phyloP scores from a whole-genome alignment of 2,888 invertebrate genomes.

The Stratiomys singularior region DNA sequence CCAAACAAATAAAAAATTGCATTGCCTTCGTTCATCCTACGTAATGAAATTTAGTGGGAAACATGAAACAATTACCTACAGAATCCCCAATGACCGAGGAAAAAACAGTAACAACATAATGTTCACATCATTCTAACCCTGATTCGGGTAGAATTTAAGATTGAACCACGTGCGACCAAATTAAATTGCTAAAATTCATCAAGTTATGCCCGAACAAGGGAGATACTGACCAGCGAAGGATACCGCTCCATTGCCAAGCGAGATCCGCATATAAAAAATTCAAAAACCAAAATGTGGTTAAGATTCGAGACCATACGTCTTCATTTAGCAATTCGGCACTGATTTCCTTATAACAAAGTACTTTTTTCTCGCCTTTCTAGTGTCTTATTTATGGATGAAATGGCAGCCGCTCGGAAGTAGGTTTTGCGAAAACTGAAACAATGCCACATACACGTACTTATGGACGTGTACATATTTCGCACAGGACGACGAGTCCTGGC shows the following conservation, averaged over 20 bases:
- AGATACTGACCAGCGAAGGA: not conserved
- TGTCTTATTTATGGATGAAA: conserved; percentile 50
- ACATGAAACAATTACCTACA: conserved; percentile 34
- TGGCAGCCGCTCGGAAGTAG: conserved; percentile 31
- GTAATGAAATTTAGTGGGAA: conserved; percentile 25
- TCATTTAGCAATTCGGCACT: conserved; percentile 52
- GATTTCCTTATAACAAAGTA: conserved; percentile 52
- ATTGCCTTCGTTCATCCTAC: not conserved
- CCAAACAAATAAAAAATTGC: not conserved
- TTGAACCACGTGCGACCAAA: conserved; percentile 50
- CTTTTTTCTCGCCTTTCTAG: conserved; percentile 41
- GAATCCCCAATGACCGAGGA: conserved; percentile 22
- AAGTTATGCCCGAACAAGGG: conserved; percentile 43
- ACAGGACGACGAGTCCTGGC: conserved; percentile 11
- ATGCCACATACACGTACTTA: conserved; percentile 25
- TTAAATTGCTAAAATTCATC: conserved; percentile 52
- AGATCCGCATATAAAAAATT: conserved; percentile 50
- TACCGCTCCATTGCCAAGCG: conserved; percentile 9
- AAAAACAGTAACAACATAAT: conserved; percentile 17
- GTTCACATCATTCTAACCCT: conserved; percentile 27
- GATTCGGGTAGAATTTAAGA: conserved; percentile 18
- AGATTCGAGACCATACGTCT: conserved; percentile 52
- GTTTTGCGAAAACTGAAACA: conserved; percentile 19
- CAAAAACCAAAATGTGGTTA: conserved; percentile 52
- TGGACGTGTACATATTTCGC: conserved; percentile 30